A percentile compares a stretch with the other conserved stretches of the same genome.
Conservation (phyloP, 1,140 invertebrate genomes). For the Bombus cullumanus region DNA sequence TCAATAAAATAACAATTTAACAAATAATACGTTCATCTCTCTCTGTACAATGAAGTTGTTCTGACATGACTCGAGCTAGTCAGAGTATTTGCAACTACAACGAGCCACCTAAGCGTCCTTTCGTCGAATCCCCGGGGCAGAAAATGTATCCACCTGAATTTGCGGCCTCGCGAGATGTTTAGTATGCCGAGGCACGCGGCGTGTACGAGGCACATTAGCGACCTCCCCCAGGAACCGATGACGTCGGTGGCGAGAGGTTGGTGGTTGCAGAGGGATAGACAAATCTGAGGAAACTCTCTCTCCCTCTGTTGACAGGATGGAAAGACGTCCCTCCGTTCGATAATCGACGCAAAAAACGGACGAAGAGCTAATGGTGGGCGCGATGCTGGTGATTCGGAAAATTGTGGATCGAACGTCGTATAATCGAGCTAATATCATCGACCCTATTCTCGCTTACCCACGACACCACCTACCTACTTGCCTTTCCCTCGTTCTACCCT, state of each 20-base stretch:
- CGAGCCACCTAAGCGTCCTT: slow-evolving; percentile 17
- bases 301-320: slow-evolving; percentile 1
- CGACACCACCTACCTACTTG: slow-evolving; percentile 10
- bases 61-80: not conserved
- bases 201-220: slow-evolving; percentile 66
- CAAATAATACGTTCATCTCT: not conserved
- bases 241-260: not conserved
- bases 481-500: not conserved
- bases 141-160: slow-evolving; percentile 45
- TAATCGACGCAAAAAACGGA: slow-evolving; percentile 61
- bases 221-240: slow-evolving; percentile 35
- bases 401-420: slow-evolving; percentile 71
- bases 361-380: slow-evolving; percentile 69
- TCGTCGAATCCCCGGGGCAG: slow-evolving; percentile 8
- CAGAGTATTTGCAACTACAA: not conserved
- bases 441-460: slow-evolving; percentile 53
- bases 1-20: not conserved
- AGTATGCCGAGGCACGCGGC: slow-evolving; percentile 65
- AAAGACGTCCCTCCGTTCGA: slow-evolving; percentile 48
- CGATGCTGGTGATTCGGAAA: slow-evolving; percentile 74
- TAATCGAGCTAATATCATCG: slow-evolving; percentile 75
- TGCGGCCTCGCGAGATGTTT: slow-evolving; percentile 60
- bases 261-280: not conserved
- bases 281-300: slow-evolving; percentile 7
- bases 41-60: not conserved